Evolutionary conservation across 1,140 invertebrate genomes (phyloP).

Genomic region (Drosophila elegans): DNA sequence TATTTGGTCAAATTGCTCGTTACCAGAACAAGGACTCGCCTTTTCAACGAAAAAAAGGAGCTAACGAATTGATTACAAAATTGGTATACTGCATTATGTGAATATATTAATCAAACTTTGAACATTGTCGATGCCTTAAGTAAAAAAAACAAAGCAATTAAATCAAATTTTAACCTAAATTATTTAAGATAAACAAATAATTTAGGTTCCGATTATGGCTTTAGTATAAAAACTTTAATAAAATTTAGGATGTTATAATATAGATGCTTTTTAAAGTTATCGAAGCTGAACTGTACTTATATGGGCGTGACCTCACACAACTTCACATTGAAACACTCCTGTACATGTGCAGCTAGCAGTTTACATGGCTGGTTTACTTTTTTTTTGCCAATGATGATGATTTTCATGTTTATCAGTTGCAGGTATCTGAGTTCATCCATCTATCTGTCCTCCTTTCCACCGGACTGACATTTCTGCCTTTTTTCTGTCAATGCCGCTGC

Average conservation of each 20-base stretch:
- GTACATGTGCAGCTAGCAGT: slow-evolving; percentile 2
- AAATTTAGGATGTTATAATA: too few species aligned
- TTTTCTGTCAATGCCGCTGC: slow-evolving; percentile 36
- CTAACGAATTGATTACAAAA: background rate
- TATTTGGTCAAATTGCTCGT: background rate
- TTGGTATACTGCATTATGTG: background rate
- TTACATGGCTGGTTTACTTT: slow-evolving; percentile 34
- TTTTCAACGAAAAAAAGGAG: background rate
- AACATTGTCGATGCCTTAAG: too few species aligned
- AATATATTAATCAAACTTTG: too few species aligned
- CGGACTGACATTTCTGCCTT: slow-evolving; percentile 13
- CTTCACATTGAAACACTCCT: slow-evolving; percentile 4
- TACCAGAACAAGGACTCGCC: background rate
- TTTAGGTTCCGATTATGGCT: too few species aligned
- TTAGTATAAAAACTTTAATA: too few species aligned
- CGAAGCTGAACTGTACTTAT: slow-evolving; percentile 9
- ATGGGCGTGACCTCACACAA: slow-evolving; percentile 8
- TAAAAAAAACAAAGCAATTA: too few species aligned
- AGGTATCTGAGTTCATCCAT: slow-evolving; percentile 17
- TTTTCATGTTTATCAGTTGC: slow-evolving; percentile 48
- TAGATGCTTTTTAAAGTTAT: background rate
- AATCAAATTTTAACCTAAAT: too few species aligned
- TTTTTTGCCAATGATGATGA: slow-evolving; percentile 37
- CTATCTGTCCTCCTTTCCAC: slow-evolving; percentile 11
- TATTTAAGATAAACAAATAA: too few species aligned